phyloP scores from a whole-genome alignment of 2,888 invertebrate species.

The Orchesella flavescens region DNA sequence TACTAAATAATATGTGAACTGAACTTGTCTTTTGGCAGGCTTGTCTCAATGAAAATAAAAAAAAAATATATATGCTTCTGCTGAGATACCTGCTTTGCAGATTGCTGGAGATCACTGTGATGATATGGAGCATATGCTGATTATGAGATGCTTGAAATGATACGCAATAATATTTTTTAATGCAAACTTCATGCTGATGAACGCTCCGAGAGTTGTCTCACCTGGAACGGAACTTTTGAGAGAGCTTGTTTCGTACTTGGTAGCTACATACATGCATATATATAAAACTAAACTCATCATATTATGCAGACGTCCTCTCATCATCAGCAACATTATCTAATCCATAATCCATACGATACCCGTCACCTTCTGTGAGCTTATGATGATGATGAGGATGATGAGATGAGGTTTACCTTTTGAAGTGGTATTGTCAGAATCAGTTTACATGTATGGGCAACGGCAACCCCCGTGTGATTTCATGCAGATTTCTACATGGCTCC shows the following conservation, averaged over 20 bases:
- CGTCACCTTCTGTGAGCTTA: conserved; percentile 22
- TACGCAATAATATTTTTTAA: conserved; percentile 43
- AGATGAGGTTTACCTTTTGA: not conserved
- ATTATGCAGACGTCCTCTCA: not conserved
- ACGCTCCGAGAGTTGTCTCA: conserved; percentile 44
- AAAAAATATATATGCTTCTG: conserved; percentile 28
- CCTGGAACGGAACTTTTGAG: conserved; percentile 49
- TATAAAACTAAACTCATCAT: no score
- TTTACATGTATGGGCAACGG: conserved; percentile 35
- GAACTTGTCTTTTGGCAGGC: not conserved
- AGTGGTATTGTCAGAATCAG: conserved; percentile 26
- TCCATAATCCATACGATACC: conserved; percentile 46
- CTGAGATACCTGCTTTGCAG: conserved; percentile 57
- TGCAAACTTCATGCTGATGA: conserved; percentile 50
- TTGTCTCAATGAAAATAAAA: not conserved
- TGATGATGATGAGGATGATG: not conserved
- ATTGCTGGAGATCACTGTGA: conserved; percentile 53
- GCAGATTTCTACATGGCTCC: conserved; percentile 61
- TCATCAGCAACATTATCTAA: conserved; percentile 39
- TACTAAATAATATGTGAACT: not conserved
- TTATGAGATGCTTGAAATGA: conserved; percentile 47
- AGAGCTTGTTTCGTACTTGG: not conserved
- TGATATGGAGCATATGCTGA: conserved; percentile 18
- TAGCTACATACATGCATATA: not conserved
- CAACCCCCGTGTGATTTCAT: conserved; percentile 60